These are phyloP conservation scores for Crotalus viridis DNA, from an alignment of 2,113 vertebrate genomes.

Conservation along the genomic window DNA sequence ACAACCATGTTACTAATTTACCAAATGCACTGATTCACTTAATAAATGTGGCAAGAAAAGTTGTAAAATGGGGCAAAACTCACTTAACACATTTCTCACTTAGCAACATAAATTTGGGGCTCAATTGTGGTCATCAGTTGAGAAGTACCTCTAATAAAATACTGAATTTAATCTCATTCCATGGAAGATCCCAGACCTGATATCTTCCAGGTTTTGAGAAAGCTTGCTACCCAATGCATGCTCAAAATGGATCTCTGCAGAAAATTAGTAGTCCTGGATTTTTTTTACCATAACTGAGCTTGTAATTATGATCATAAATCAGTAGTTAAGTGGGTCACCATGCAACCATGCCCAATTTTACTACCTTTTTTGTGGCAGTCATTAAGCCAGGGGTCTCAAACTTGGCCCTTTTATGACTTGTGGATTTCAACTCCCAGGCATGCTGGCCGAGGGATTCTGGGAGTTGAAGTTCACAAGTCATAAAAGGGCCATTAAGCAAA, in stretches of 20 bases:
- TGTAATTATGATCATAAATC: not conserved
- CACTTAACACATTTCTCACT: not conserved
- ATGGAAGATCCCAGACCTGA: not conserved
- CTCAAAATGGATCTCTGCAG: not conserved
- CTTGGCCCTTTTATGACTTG: too few relatives aligned
- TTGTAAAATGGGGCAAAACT: not conserved
- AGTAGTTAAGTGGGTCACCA: not conserved
- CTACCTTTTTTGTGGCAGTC: not conserved
- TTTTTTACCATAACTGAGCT: not conserved
- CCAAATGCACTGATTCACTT: not conserved
- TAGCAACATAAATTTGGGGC: not conserved
- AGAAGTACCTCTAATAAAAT: not conserved
- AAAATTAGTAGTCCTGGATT: not conserved
- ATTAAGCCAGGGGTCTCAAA: not conserved
- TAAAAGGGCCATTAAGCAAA: not conserved
- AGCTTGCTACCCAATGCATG: not conserved
- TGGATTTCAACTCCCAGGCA: too few relatives aligned
- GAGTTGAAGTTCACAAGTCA: too few relatives aligned
- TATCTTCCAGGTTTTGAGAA: not conserved
- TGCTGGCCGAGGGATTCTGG: too few relatives aligned
- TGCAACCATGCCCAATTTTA: not conserved
- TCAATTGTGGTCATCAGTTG: not conserved
- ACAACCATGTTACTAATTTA: not conserved
- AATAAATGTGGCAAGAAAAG: not conserved
- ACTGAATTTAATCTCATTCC: not conserved